Percentiles rank a stretch among this genome's conserved stretches.
phyloP scores from a whole-genome alignment of 64 coral and sea anemone genomes.

The Porites lutea region DNA sequence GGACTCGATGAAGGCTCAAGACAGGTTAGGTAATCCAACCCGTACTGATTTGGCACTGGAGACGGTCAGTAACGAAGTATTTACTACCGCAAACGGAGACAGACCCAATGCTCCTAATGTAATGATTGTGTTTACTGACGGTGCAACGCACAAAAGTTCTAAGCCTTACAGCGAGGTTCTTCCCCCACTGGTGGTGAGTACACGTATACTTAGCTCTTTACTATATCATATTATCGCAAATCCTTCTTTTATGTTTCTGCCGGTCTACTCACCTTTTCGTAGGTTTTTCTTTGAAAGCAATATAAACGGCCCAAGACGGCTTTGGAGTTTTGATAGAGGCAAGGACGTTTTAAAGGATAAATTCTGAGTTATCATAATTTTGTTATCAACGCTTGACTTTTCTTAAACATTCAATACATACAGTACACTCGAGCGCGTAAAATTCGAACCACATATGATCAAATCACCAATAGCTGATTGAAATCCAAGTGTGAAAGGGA shows the following conservation, averaged over 20 bases:
- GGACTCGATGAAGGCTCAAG: neutral
- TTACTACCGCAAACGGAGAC: neutral
- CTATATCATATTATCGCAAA: neutral
- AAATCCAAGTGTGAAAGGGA: too few species aligned
- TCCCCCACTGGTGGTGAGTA: neutral
- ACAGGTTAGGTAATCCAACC: neutral
- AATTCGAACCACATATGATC: too few species aligned
- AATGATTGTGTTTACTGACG: slow-evolving; percentile 42
- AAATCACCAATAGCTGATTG: too few species aligned
- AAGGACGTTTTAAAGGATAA: too few species aligned
- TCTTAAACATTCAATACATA: too few species aligned
- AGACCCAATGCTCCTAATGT: slow-evolving; percentile 13
- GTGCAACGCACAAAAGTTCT: neutral
- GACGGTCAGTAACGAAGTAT: neutral
- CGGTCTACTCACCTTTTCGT: neutral
- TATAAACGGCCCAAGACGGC: too few species aligned
- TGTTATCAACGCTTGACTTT: too few species aligned
- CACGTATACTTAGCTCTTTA: neutral
- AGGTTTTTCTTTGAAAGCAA: too few species aligned
- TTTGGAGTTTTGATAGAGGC: too few species aligned
- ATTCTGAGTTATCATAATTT: too few species aligned
- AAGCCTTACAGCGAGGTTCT: neutral
- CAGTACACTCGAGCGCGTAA: too few species aligned
- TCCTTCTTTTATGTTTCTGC: too few species aligned
- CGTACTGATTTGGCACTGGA: slow-evolving; percentile 11